Percentiles rank a stretch among this genome's conserved stretches.
Conservation (phyloP, 2,113 vertebrate genomes). For the Neotoma lepida region DNA sequence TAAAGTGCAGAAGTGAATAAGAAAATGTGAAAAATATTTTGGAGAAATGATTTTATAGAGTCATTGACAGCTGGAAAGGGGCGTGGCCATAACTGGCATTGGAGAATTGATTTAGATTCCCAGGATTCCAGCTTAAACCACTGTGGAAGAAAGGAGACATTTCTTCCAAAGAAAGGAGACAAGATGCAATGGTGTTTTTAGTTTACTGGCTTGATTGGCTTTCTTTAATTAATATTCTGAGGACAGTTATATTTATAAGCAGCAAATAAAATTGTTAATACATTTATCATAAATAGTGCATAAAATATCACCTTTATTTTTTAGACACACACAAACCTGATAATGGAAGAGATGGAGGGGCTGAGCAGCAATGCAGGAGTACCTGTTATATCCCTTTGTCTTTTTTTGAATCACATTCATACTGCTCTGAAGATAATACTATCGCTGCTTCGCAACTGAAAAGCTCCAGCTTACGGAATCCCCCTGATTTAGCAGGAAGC, state of each 20-base stretch:
- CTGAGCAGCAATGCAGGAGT: not conserved
- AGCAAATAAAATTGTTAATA: conserved; percentile 27
- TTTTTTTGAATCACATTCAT: conserved; percentile 37
- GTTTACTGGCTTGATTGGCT: not conserved
- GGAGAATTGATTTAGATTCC: not conserved
- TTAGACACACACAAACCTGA: not conserved
- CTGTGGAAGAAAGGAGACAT: not conserved
- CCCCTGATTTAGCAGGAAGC: not conserved
- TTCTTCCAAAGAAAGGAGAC: not conserved
- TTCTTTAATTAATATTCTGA: conserved; percentile 55
- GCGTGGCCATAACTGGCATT: not conserved
- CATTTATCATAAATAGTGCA: not conserved
- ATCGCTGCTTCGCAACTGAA: not conserved
- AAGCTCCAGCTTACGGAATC: not conserved
- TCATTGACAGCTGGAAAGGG: not conserved
- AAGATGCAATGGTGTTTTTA: not conserved
- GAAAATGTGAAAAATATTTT: not conserved
- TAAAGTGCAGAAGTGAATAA: not conserved
- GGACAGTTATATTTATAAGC: conserved; percentile 28
- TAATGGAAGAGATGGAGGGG: not conserved
- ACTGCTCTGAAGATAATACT: not conserved
- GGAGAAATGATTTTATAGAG: not conserved
- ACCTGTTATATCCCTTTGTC: not conserved
- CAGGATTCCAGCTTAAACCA: not conserved
- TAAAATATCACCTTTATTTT: not conserved